phyloP scores from a whole-genome alignment of 2,888 invertebrate species.

The Trissoscelio sp. region DNA sequence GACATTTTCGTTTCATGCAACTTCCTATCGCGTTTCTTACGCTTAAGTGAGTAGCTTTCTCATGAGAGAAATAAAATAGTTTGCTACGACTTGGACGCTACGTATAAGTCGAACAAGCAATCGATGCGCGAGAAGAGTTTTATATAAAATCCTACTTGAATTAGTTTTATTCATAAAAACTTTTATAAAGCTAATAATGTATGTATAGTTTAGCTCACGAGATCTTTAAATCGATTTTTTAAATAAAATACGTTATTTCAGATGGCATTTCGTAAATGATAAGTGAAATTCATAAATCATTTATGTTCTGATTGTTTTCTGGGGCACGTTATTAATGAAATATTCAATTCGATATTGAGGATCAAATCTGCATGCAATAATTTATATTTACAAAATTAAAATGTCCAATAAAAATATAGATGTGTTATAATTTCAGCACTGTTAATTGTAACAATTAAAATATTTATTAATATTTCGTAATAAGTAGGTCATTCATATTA shows the following conservation, averaged over 20 bases:
- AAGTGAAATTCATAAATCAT: neutral
- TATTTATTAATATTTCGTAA: neutral
- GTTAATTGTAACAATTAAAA: neutral
- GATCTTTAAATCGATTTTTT: neutral
- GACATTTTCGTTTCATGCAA: conserved; percentile 69
- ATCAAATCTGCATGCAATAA: no score
- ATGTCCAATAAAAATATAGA: neutral
- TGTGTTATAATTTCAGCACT: no score
- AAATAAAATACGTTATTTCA: neutral
- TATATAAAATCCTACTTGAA: conserved; percentile 25
- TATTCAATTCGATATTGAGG: neutral
- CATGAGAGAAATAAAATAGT: conserved; percentile 57
- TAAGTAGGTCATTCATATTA: neutral
- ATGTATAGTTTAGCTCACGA: neutral
- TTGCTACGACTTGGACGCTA: conserved; percentile 29
- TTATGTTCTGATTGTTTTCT: no score
- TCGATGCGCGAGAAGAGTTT: conserved; percentile 17
- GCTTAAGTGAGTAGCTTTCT: conserved; percentile 67
- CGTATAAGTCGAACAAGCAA: conserved; percentile 25
- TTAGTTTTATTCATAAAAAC: conserved; percentile 30
- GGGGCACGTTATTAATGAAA: neutral
- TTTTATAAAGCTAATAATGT: conserved; percentile 2
- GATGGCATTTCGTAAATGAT: neutral
- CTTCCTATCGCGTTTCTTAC: conserved; percentile 70
- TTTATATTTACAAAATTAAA: neutral